Conservation (phyloP, 2,113 vertebrate genomes). For the Hydrochoerus hydrochaeris region DNA sequence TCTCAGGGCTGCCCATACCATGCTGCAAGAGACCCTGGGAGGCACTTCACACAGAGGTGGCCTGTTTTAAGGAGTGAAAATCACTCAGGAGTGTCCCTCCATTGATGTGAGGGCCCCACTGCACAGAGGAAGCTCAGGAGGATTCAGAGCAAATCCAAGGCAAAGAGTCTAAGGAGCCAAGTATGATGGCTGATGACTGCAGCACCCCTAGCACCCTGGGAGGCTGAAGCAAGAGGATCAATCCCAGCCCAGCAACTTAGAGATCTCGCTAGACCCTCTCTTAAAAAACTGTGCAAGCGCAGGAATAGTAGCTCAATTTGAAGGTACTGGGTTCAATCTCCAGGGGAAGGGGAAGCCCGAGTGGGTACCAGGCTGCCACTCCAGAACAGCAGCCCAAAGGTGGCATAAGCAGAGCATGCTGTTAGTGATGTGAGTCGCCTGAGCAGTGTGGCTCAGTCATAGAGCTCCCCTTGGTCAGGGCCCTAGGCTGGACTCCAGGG, state of each 20-base stretch:
- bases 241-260: not conserved
- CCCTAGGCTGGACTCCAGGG: not conserved
- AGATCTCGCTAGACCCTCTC: not conserved
- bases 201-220: no score
- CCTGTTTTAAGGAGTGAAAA: not conserved
- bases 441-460: rapidly evolving
- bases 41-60: not conserved
- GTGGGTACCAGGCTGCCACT: not conserved
- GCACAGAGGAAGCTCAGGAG: not conserved
- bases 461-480: not conserved
- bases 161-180: not conserved
- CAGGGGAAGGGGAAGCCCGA: not conserved
- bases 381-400: not conserved
- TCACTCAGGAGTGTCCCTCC: not conserved
- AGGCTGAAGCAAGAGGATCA: not conserved
- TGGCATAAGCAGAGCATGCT: not conserved
- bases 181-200: no score
- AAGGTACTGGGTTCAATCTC: not conserved
- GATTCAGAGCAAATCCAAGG: not conserved
- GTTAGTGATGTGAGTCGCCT: rapidly evolving
- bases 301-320: no score
- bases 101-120: not conserved
- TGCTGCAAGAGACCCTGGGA: not conserved
- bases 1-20: not conserved
- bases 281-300: not conserved